These are phyloP conservation scores for Tiaroga cobitis DNA, from an alignment of 2,797 vertebrate genomes.

Conservation along the genomic window DNA sequence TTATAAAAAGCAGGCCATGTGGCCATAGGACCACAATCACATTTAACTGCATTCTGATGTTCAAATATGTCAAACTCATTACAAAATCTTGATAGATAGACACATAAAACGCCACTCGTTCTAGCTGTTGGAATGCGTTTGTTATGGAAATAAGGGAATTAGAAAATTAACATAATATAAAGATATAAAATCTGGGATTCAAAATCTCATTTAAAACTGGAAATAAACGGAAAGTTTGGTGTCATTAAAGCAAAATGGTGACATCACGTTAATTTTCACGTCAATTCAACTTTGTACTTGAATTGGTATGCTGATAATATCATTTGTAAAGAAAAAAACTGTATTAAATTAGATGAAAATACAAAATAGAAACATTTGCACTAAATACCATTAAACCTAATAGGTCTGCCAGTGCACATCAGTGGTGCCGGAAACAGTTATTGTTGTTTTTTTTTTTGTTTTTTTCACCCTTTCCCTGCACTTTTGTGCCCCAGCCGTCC, in stretches of 20 bases:
- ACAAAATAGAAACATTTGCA: constrained; percentile 14
- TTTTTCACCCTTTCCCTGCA: constrained; percentile 66
- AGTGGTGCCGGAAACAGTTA: constrained; percentile 64
- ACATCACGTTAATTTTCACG: background rate
- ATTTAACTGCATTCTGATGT: background rate
- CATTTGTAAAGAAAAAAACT: background rate
- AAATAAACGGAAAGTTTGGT: background rate
- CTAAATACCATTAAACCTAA: constrained; percentile 64
- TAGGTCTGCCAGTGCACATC: constrained; percentile 67
- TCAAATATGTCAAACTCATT: background rate
- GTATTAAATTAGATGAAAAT: background rate
- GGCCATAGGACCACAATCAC: background rate
- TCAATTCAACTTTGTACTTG: background rate
- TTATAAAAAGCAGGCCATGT: background rate
- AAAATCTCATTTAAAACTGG: background rate
- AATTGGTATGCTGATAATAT: background rate
- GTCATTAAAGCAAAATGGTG: background rate
- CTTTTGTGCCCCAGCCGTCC: constrained; percentile 61
- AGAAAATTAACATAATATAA: background rate
- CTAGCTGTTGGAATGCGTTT: background rate
- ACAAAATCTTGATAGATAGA: background rate
- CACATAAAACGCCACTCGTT: background rate
- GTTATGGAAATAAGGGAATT: constrained; percentile 1
- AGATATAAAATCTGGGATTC: background rate
- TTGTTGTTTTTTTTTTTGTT: background rate